Conservation (phyloP, 2,888 invertebrate genomes). For the Thelaira solivaga region DNA sequence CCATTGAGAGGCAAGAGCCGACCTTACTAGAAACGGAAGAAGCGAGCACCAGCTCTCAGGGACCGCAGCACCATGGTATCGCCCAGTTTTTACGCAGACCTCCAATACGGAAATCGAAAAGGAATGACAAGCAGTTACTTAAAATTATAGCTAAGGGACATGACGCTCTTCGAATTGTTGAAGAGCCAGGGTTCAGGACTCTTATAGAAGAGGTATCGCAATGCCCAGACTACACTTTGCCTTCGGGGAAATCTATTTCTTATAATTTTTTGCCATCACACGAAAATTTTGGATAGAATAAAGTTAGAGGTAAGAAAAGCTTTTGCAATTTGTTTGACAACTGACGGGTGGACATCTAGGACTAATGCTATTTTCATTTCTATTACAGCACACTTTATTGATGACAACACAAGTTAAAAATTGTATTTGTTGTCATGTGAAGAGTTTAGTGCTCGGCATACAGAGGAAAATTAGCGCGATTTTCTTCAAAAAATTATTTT, state of each 20-base stretch:
- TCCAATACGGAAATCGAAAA: no score
- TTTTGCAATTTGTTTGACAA: neutral
- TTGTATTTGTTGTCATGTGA: neutral
- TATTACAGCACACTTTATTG: neutral
- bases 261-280: neutral
- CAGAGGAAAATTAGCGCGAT: neutral
- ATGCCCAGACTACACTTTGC: neutral
- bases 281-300: neutral
- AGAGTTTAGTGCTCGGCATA: neutral
- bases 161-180: no score
- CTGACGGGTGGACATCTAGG: neutral
- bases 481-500: neutral
- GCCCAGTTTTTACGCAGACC: no score
- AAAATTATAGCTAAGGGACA: no score
- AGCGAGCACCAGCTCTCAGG: neutral
- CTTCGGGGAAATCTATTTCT: neutral
- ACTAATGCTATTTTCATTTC: neutral
- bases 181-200: neutral
- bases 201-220: neutral
- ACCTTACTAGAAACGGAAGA: neutral
- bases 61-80: neutral
- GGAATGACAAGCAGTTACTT: no score
- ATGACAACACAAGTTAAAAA: neutral
- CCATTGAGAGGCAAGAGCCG: neutral
- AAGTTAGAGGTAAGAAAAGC: neutral